These are phyloP conservation scores for Rynchops niger DNA, from an alignment of 2,113 vertebrate species.

Conservation along the genomic window DNA sequence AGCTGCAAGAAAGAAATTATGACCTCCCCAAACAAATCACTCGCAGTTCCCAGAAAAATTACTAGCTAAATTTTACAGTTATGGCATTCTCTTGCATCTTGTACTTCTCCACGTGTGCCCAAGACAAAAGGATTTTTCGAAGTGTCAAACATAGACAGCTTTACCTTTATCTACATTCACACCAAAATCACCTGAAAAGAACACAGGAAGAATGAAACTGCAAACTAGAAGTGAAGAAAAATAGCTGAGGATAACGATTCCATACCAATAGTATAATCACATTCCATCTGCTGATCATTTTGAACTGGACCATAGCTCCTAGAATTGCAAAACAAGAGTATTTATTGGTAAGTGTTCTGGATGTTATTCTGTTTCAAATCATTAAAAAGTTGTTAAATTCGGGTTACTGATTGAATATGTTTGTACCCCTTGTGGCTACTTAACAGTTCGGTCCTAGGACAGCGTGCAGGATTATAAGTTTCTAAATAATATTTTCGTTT, in stretches of 20 bases:
- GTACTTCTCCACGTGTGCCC: background rate
- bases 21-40: background rate
- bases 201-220: background rate
- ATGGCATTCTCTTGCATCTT: background rate
- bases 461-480: background rate
- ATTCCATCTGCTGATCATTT: background rate
- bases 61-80: background rate
- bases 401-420: background rate
- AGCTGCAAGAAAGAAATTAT: background rate
- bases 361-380: background rate
- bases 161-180: background rate
- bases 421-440: background rate
- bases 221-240: background rate
- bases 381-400: background rate
- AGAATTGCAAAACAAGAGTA: background rate
- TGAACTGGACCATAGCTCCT: background rate
- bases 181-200: background rate
- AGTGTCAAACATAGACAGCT: background rate
- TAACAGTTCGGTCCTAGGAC: background rate
- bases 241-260: background rate
- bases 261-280: background rate
- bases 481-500: background rate
- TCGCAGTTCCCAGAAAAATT: background rate
- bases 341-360: background rate
- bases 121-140: background rate